Conservation (phyloP, 2,113 vertebrate genomes). For the Cyanistes caeruleus region DNA sequence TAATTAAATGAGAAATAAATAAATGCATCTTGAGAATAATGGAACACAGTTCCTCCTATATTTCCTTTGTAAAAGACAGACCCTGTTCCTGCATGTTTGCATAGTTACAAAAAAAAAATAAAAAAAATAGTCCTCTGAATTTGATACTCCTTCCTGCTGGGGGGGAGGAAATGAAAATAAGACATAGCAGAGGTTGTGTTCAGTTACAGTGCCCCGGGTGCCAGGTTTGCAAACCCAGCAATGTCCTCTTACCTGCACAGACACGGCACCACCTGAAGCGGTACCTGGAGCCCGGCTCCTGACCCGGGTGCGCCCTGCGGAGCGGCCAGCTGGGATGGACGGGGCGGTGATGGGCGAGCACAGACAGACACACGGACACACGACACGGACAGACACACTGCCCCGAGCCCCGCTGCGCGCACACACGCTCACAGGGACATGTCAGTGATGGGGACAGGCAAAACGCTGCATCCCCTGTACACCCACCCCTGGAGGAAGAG, state of each 20-base stretch:
- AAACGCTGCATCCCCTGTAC: not conserved
- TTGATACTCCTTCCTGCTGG: not conserved
- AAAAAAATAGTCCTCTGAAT: not conserved
- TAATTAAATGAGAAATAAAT: not conserved
- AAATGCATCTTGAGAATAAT: not conserved
- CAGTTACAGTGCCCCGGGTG: not conserved
- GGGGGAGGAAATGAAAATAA: not conserved
- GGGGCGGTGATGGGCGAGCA: not conserved
- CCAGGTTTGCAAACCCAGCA: not conserved
- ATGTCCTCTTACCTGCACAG: slow-evolving; percentile 53
- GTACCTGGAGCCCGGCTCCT: not conserved
- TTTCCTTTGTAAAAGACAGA: not conserved
- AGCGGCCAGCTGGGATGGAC: not conserved
- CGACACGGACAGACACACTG: not conserved
- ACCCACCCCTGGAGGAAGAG: not conserved
- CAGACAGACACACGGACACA: not conserved
- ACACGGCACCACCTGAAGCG: not conserved
- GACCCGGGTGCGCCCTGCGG: not conserved
- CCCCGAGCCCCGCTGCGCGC: not conserved
- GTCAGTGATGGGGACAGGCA: not conserved
- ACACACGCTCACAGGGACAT: not conserved
- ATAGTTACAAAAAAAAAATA: not conserved
- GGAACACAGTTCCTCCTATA: not conserved
- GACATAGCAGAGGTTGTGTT: not conserved
- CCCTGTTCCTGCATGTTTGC: not conserved